Base-by-base conservation (phyloP, 2,113 vertebrate species). In the Haliaeetus leucogaster region DNA sequence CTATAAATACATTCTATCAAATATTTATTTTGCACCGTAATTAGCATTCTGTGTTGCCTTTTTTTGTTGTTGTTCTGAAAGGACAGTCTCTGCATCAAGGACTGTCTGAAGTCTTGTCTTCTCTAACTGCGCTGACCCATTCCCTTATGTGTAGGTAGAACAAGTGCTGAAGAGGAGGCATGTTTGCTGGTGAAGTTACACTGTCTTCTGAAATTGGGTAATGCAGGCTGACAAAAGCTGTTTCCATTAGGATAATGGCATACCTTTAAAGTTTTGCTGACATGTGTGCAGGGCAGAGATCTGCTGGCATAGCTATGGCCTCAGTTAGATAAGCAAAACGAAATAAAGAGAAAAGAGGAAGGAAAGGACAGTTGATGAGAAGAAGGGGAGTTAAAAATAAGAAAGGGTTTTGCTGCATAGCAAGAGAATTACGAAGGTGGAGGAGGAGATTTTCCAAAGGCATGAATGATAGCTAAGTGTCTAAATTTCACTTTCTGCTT, bases 381-480 rank as follows among this genome's bases (percentile, higher is more conserved):
- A 36, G 45, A 86, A 89, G 34, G 45, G 48, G 43, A 91, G 66
- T 89, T 89, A 61, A 56, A 92, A 71, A 59, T 62, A 72, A 61
- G 40, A 48, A 72, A 23, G 63, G 29, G 12, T 47, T 91, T 93
- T 95, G 67, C 86, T 30, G 50, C 86, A 30, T 55, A 73, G 55
- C 63, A 77, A 53, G 66, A 77, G 76, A 90, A 62, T 76, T 86
- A 40, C 15, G 62, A 82, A 89, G 65, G 62, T 87, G 73, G 82
- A 87, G 91, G 92, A 88, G 71, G 73, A 58, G 76, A 43, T 89
- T 93, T 95, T 92, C 89, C 89, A 78, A 92, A 93, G 71, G 25
- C 43, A 30, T 47, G 73, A 89, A 63, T 59, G 56, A 32, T 81
- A 88, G n/a, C 56, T 77, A 90, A 71, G 40, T 77, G 27, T 74